phyloP scores from a whole-genome alignment of 2,797 vertebrate species.

The Coregonus sp. region DNA sequence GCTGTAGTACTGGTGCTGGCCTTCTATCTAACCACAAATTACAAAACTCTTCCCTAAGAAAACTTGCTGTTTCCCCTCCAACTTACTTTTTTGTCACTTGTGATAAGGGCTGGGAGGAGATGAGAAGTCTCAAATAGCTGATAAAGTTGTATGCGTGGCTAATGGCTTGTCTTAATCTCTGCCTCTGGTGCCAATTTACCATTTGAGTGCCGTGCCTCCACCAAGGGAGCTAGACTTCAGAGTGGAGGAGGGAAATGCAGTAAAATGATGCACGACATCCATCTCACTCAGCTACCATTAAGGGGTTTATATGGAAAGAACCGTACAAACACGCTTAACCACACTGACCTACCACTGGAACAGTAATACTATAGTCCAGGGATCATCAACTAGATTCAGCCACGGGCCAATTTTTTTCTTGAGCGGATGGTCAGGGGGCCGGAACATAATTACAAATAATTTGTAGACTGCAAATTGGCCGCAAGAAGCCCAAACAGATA shows the following conservation, averaged over 20 bases:
- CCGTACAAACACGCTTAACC: background rate
- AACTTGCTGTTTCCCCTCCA: background rate
- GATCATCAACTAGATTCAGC: too few species aligned
- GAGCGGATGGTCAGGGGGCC: too few species aligned
- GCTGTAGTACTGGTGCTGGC: background rate
- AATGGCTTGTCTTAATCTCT: constrained; percentile 10
- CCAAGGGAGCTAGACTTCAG: background rate
- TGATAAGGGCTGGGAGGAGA: background rate
- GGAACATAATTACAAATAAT: too few species aligned
- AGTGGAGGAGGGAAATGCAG: background rate
- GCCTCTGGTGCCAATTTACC: constrained; percentile 6
- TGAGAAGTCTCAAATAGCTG: background rate
- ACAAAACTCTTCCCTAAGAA: background rate
- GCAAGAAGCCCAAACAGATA: too few species aligned
- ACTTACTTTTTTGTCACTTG: background rate
- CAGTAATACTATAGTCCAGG: background rate
- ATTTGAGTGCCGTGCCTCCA: background rate
- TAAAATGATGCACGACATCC: background rate
- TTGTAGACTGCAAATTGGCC: background rate
- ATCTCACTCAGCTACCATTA: background rate
- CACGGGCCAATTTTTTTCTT: too few species aligned
- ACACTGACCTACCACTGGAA: background rate
- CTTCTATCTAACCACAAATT: background rate
- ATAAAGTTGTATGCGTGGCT: constrained; percentile 3
- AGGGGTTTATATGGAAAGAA: background rate